These are phyloP conservation scores for Rissa tridactyla DNA, from an alignment of 2,113 vertebrate species.

Conservation along the genomic window DNA sequence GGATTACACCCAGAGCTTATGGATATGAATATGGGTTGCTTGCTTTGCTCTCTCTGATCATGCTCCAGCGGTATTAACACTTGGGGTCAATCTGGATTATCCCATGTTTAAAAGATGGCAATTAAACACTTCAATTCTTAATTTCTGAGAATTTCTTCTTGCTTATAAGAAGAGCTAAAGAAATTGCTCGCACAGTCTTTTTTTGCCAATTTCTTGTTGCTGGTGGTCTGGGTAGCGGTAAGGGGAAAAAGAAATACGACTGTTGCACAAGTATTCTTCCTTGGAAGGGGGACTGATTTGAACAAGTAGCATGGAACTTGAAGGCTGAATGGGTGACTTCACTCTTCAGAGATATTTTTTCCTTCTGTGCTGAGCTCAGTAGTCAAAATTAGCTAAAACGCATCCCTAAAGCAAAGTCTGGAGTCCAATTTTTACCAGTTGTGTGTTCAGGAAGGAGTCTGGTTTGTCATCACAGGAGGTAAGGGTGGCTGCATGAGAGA, in stretches of 20 bases:
- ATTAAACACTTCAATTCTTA: slow-evolving; percentile 45
- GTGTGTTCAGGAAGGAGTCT: not conserved
- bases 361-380: not conserved
- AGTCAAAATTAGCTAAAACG: slow-evolving; percentile 6
- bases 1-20: slow-evolving; percentile 60
- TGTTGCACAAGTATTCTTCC: not conserved
- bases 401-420: not conserved
- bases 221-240: not conserved
- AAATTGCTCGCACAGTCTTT: not conserved
- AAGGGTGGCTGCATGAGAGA: not conserved
- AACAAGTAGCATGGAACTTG: not conserved
- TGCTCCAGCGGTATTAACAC: slow-evolving; percentile 59
- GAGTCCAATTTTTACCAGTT: not conserved
- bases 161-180: slow-evolving; percentile 7
- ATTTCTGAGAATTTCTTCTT: slow-evolving; percentile 45
- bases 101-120: slow-evolving; percentile 51
- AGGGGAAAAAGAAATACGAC: not conserved
- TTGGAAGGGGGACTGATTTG: not conserved
- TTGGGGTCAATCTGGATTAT: slow-evolving; percentile 68
- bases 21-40: slow-evolving; percentile 54
- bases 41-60: slow-evolving; percentile 59
- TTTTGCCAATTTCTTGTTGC: not conserved
- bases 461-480: not conserved
- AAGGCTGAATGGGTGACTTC: not conserved
- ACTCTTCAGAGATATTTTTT: not conserved